Evolutionary conservation across 2,888 invertebrate species (phyloP).

Genomic region (Sinotaia quadrata): DNA sequence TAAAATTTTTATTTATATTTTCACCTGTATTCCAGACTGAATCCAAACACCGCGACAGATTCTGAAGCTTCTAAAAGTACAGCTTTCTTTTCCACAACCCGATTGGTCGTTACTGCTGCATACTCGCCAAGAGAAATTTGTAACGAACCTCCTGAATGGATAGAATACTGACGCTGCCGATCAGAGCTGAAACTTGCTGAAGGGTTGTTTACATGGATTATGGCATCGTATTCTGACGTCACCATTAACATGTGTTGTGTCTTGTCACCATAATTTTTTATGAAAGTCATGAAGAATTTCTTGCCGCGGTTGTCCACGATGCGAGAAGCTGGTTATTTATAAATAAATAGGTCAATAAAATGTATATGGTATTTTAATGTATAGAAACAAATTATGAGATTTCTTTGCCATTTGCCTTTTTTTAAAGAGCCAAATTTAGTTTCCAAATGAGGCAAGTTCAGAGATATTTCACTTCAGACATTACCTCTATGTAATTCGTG

Average conservation of each 20-base stretch:
- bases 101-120: slow-evolving; percentile 7
- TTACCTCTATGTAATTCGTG: too few relatives aligned
- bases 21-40: slow-evolving; percentile 8
- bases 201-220: slow-evolving; percentile 13
- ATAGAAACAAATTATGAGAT: background rate
- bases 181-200: background rate
- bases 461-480: too few relatives aligned
- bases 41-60: slow-evolving; percentile 11
- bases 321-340: background rate
- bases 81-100: slow-evolving; percentile 18
- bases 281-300: slow-evolving; percentile 18
- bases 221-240: slow-evolving; percentile 18
- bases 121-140: slow-evolving; percentile 2
- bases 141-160: slow-evolving; percentile 11
- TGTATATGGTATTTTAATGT: background rate
- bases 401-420: background rate
- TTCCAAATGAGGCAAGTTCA: too few relatives aligned
- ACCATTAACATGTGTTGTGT: background rate
- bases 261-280: background rate
- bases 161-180: background rate
- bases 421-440: too few relatives aligned
- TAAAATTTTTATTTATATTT: too few relatives aligned
- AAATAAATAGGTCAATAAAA: too few relatives aligned
- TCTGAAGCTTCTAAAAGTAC: slow-evolving; percentile 13
- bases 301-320: slow-evolving; percentile 16